Evolutionary conservation across 2,113 vertebrate genomes (phyloP), one percentile per base, ranked within the genome.

Genomic region (Peucedramus taeniatus): DNA sequence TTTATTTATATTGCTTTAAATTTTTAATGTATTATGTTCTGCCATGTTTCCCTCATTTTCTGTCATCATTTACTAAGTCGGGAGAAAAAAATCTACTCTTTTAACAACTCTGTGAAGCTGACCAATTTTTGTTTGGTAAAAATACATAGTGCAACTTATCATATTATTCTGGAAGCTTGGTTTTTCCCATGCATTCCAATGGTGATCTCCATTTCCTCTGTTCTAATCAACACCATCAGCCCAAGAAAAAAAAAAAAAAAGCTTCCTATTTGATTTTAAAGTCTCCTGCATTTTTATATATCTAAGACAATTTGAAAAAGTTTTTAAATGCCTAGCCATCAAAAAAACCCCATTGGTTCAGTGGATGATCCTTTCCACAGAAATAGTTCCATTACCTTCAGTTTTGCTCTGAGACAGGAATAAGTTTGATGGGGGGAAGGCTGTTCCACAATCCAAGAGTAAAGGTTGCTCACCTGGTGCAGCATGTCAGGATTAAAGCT

Each of bases 131-230:
- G 27, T 68, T 68, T 35, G 71, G 7, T 31, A 74, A 84, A 61
- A 91, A 86, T n/a, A 31, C 9, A n/a, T 77, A 79, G 24, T 49
- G 39, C 33, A 74, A 61, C 20, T 83, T 96, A 54, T 23, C 57
- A 9, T 76, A 70, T 31, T 44, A 18, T 76, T 70, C 79, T 95
- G 86, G 68, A 93, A 93, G 64, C 18, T 40, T 92, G 86, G 4
- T 63, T 93, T 95, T 96, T 94, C 95, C 96, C 90, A 83, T 90
- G 92, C 95, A 97, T 97, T 97, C 95, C 95, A 90, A 56, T 11
- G 64, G 79, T 92, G 94, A 90, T 94, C 88, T 95, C 90, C 56
- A 78, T 86, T 97, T 97, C 95, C 95, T 95, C 76, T 86, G 35
- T 66, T 75, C 40, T 96, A 96, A 96, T 96, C 95, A 97, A 77